A percentile compares a stretch with the other conserved stretches of the same genome.
These are phyloP conservation scores for Adoxophyes honmai DNA, from an alignment of 1,140 invertebrate species.

Conservation along the genomic window DNA sequence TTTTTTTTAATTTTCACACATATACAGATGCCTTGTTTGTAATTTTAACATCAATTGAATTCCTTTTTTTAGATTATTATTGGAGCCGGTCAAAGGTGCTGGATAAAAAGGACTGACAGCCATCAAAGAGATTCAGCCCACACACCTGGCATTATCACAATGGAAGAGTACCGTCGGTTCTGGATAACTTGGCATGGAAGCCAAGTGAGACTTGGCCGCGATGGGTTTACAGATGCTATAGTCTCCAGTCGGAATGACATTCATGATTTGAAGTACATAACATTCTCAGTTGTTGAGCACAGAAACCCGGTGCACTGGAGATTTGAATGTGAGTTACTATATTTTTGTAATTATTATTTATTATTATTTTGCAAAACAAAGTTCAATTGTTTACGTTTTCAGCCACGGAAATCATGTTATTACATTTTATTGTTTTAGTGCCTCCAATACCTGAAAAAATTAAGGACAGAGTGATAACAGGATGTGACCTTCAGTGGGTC, in stretches of 20 bases:
- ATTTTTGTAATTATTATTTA: too few relatives aligned
- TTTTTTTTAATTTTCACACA: too few relatives aligned
- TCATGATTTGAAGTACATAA: conserved; percentile 30
- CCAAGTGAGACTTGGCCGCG: conserved; percentile 20
- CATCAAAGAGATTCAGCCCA: conserved; percentile 58
- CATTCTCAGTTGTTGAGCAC: conserved; percentile 22
- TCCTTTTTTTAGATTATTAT: conserved; percentile 25
- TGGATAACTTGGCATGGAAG: conserved; percentile 85
- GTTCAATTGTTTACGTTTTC: too few relatives aligned
- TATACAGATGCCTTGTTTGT: too few relatives aligned
- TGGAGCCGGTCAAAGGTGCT: conserved; percentile 19
- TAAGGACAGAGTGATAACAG: conserved; percentile 23
- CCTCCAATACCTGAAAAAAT: conserved; percentile 28
- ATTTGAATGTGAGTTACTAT: conserved; percentile 44
- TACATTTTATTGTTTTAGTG: conserved; percentile 41
- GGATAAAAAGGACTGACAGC: conserved; percentile 21
- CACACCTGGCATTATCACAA: conserved; percentile 80
- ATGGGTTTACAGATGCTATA: conserved; percentile 22
- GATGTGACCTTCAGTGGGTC: conserved; percentile 37
- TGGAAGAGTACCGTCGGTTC: conserved; percentile 82
- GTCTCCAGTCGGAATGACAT: conserved; percentile 20
- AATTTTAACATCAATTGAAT: too few relatives aligned
- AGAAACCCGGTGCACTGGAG: conserved; percentile 32
- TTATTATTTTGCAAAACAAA: too few relatives aligned
- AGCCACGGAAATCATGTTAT: too few relatives aligned